phyloP scores from a whole-genome alignment of 2,888 invertebrate genomes.

The Automeris io region DNA sequence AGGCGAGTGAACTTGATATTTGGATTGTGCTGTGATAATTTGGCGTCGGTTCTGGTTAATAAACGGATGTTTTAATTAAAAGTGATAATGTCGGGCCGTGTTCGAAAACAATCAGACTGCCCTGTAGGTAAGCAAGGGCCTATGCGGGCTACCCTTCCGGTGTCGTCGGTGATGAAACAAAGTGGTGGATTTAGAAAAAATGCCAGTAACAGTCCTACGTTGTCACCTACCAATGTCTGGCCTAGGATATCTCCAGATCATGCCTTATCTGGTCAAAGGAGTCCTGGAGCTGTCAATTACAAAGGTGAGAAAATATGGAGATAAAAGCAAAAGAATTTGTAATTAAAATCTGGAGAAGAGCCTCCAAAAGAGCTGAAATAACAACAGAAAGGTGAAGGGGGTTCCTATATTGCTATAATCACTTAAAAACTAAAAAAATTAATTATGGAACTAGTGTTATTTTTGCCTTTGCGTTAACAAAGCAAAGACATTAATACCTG shows the following conservation, averaged over 20 bases:
- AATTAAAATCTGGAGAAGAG: too few relatives aligned
- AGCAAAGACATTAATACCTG: too few relatives aligned
- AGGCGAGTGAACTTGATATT: slow-evolving; percentile 47
- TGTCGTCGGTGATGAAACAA: slow-evolving; percentile 83
- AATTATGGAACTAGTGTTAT: too few relatives aligned
- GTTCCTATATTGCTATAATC: too few relatives aligned
- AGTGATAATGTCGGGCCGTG: slow-evolving; percentile 75
- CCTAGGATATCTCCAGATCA: slow-evolving; percentile 83
- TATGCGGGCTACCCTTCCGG: slow-evolving; percentile 86
- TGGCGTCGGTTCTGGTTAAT: slow-evolving; percentile 18
- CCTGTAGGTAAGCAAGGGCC: slow-evolving; percentile 79
- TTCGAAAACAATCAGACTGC: slow-evolving; percentile 82
- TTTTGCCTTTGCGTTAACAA: too few relatives aligned
- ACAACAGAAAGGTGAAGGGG: too few relatives aligned
- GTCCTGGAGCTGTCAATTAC: slow-evolving; percentile 84
- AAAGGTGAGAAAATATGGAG: too few relatives aligned
- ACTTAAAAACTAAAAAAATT: too few relatives aligned
- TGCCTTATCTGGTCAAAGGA: slow-evolving; percentile 82
- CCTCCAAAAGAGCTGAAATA: too few relatives aligned
- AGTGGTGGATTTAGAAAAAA: slow-evolving; percentile 78
- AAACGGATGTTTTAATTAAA: slow-evolving; percentile 26
- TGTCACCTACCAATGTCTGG: slow-evolving; percentile 82
- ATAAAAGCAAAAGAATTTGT: too few relatives aligned
- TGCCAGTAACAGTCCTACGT: slow-evolving; percentile 79
- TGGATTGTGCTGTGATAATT: slow-evolving; percentile 43